A percentile compares a stretch with the other conserved stretches of the same genome.
Evolutionary conservation across 2,888 invertebrate genomes (phyloP).

Genomic region (Ochropleura plecta): DNA sequence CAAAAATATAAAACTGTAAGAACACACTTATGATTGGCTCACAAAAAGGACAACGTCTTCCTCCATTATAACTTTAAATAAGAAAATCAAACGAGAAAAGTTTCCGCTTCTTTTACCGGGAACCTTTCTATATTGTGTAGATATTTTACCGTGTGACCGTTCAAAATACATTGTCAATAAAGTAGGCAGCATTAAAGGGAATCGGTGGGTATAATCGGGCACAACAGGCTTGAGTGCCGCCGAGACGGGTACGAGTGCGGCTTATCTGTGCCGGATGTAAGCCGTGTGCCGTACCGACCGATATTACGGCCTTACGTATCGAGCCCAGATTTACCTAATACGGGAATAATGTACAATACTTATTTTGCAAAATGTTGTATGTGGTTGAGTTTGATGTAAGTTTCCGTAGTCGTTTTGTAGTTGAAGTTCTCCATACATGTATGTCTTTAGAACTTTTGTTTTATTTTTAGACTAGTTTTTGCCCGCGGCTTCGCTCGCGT

Average conservation of each 20-base stretch:
- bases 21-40: conserved; percentile 14
- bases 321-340: conserved; percentile 62
- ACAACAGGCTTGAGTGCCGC: conserved; percentile 61
- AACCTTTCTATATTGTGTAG: conserved; percentile 23
- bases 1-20: neutral
- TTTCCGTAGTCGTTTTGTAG: neutral
- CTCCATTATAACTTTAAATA: conserved; percentile 52
- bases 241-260: conserved; percentile 74
- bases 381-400: neutral
- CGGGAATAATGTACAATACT: conserved; percentile 54
- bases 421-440: neutral
- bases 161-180: conserved; percentile 60
- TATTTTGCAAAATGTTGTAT: conserved; percentile 26
- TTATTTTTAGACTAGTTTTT: neutral
- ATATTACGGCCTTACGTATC: conserved; percentile 64
- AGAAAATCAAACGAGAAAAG: conserved; percentile 48
- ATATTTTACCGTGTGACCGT: conserved; percentile 56
- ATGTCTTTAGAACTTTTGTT: neutral
- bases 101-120: conserved; percentile 13
- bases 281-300: conserved; percentile 63
- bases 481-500: too few relatives aligned
- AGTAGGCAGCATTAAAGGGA: conserved; percentile 55
- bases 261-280: conserved; percentile 77
- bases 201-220: conserved; percentile 63
- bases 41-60: conserved; percentile 21